Conservation (phyloP, 2,797 vertebrate genomes). For the Holocentrus rufus region DNA sequence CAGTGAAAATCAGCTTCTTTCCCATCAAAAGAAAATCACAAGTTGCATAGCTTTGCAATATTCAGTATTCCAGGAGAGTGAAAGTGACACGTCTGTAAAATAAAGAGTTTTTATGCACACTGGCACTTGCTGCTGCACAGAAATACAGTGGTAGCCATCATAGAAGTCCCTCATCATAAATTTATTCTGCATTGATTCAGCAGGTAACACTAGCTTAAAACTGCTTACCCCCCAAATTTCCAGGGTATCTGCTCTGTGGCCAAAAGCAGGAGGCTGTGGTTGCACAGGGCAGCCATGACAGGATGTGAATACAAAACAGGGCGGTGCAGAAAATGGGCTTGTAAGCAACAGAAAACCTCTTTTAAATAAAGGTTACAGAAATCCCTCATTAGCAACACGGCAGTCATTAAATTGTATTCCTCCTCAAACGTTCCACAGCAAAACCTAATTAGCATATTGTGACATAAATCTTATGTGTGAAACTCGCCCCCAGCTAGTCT, state of each 20-base stretch:
- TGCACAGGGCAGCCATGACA: background rate
- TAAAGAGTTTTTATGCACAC: slow-evolving; percentile 17
- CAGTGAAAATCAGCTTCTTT: slow-evolving; percentile 1
- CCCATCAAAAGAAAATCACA: slow-evolving; percentile 6
- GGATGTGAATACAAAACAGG: background rate
- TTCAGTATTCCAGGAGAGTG: slow-evolving; percentile 7
- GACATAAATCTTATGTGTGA: slow-evolving; percentile 1
- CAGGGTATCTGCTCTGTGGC: slow-evolving; percentile 55
- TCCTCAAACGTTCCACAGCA: background rate
- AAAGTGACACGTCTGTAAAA: slow-evolving; percentile 16
- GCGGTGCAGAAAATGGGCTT: slow-evolving; percentile 1
- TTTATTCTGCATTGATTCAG: background rate
- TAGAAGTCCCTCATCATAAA: background rate
- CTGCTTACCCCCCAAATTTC: slow-evolving; percentile 35
- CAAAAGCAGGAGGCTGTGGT: background rate
- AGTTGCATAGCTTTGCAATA: slow-evolving; percentile 66
- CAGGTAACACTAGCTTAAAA: background rate
- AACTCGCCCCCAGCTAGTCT: background rate
- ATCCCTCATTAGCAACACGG: slow-evolving; percentile 16
- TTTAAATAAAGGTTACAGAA: background rate
- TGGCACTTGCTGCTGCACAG: background rate
- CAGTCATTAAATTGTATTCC: slow-evolving; percentile 9
- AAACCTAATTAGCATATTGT: slow-evolving; percentile 12
- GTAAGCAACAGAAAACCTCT: background rate
- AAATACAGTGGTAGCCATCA: slow-evolving; percentile 14